A percentile compares a stretch with the other conserved stretches of the same genome.
These are phyloP conservation scores for Laticauda colubrina DNA, from an alignment of 2,113 vertebrate genomes.

Conservation along the genomic window DNA sequence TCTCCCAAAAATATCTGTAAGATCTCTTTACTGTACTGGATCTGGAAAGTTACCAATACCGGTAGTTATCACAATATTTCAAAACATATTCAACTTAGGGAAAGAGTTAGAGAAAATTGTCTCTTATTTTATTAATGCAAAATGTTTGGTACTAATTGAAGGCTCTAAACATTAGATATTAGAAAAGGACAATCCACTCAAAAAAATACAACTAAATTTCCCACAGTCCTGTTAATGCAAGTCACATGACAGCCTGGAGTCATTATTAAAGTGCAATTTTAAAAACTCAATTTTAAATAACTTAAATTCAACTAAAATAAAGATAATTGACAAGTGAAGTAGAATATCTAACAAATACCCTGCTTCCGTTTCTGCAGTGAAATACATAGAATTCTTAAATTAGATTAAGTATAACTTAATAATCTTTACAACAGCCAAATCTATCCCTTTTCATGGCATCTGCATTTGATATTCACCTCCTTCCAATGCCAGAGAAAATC, in stretches of 20 bases:
- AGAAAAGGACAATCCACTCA: not conserved
- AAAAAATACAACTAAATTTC: not conserved
- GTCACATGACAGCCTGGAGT: not conserved
- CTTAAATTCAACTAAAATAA: not conserved
- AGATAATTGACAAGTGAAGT: not conserved
- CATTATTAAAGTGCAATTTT: not conserved
- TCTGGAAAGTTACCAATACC: not conserved
- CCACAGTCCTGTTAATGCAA: not conserved
- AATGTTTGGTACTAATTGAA: not conserved
- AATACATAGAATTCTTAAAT: not conserved
- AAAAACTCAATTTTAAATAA: not conserved
- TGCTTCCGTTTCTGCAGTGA: not conserved
- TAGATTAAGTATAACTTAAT: not conserved
- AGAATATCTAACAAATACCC: not conserved
- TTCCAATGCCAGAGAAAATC: not conserved
- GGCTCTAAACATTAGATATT: not conserved
- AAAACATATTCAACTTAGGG: not conserved
- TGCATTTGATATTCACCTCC: not conserved
- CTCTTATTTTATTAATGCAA: not conserved
- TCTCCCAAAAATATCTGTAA: not conserved
- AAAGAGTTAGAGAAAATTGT: not conserved
- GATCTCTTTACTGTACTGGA: not conserved
- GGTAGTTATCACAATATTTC: not conserved
- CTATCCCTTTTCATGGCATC: not conserved
- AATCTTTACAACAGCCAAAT: not conserved